Evolutionary conservation across 2,888 invertebrate species (phyloP), one percentile per base, ranked within the genome.

Genomic region (Lepidochitona cinerea): DNA sequence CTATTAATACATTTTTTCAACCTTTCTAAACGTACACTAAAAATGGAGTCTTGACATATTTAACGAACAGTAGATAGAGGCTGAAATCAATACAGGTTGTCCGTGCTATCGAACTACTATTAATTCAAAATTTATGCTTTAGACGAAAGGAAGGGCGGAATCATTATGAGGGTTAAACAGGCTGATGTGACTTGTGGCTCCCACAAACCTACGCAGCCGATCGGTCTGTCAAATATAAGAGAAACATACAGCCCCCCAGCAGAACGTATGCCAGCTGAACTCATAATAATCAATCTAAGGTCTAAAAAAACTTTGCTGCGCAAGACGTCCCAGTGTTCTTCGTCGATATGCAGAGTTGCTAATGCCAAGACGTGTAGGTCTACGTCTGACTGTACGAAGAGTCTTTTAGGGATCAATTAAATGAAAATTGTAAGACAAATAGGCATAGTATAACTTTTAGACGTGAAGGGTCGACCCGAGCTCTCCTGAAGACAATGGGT

Each of bases 91-190:
- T 26, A 3, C 59, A 29, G 59, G 2, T 59, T 59, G 29, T 26
- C 29, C 59, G 26, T 59, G 59, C 59, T 32, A 59, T 59, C 59
- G 59, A 59, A 59, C 29, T 59, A 59, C 59, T 59, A 59, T 59
- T 59, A 59, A 59, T 59, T 59, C 29, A 59, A 23, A 59, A 59
- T 59, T 59, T 59, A 59, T 59, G 23, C 59, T 9, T 4, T 23
- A 26, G 59, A 59, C 59, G 59, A 7, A 59, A 59, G 59, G 59
- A 59, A 4, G 29, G 29, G 29, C 49, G 32, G 59, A 59, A 59
- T 59, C 59, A 32, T 59, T 59, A 59, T 26, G 9, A 29, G 23
- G 1, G 26, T 32, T 4, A 26, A 29, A 14, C 7, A 29, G 26
- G 12, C 32, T 32, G 23, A 4, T 29, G 26, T 59, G 59, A 59